These are phyloP conservation scores for Eufriesea mexicana DNA, from an alignment of 1,140 invertebrate genomes.

Conservation along the genomic window DNA sequence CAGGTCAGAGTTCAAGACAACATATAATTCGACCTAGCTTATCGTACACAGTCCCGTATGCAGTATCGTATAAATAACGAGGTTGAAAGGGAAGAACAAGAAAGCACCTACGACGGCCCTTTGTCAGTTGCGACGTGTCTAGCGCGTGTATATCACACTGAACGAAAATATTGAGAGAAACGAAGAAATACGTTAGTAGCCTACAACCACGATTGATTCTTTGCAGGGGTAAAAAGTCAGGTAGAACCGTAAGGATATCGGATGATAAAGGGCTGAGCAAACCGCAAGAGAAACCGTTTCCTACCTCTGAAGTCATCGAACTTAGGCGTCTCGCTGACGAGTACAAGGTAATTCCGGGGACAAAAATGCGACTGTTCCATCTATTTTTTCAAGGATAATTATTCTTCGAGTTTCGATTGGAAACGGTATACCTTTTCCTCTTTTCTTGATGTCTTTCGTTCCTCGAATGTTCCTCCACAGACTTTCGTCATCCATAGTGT, in stretches of 20 bases:
- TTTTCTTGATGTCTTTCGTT: not conserved
- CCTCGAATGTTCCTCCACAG: not conserved
- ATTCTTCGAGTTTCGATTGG: constrained; percentile 15
- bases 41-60: not conserved
- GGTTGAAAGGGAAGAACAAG: constrained; percentile 15
- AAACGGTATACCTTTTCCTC: not conserved
- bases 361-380: not conserved
- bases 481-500: not conserved
- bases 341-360: constrained; percentile 88
- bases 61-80: not conserved
- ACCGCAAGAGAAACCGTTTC: constrained; percentile 74
- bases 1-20: constrained; percentile 76
- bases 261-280: constrained; percentile 70
- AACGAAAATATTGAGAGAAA: not conserved
- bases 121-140: constrained; percentile 64
- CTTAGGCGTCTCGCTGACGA: constrained; percentile 94
- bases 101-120: constrained; percentile 73
- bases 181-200: not conserved
- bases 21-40: constrained; percentile 5
- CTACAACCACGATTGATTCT: constrained; percentile 66
- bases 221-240: constrained; percentile 78
- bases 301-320: constrained; percentile 87
- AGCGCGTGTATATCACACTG: constrained; percentile 15
- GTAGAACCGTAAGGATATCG: constrained; percentile 78
- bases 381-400: not conserved